Evolutionary conservation across 2,113 vertebrate species (phyloP), one percentile per base, ranked within the genome.

Genomic region (Limnothrissa miodon): DNA sequence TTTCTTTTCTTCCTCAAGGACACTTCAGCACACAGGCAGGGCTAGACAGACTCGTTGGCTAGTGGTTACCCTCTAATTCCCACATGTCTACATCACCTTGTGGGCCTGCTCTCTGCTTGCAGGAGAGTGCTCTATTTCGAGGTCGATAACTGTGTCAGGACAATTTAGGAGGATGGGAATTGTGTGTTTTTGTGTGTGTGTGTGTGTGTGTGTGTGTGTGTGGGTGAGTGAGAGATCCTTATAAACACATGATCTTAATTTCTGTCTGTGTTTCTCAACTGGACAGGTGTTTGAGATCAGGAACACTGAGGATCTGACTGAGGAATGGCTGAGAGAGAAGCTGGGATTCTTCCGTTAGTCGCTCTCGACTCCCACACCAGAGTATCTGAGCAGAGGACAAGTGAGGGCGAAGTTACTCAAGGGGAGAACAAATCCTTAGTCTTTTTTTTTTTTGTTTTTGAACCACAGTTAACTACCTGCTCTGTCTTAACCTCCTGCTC

Each of bases 321-420:
- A 99, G 93, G 97, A 99, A 81, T 99, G 98, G 98, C 96, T 99
- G 81, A 93, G 92, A 84, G 96, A 97, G 93, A 99, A 98, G 92
- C 95, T 99, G 15, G 95, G 96, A 84, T 98, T 97, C 94, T 99
- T 99, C 93, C 96, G 96, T 88, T 99, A 96, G 90, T 25, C 36
- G 19, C 53, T 0, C 39, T 53, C 82, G 51, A 23, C 46, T 17
- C 1, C 11, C 46, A 48, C 5, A 23, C 62, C 80, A 23, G 36
- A 4, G 39, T 44, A 81, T 66, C 9, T 51, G 23, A 23, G 83
- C 42, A 82, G 84, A 86, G 85, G 86, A 83, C 70, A 78, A 88
- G 86, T 86, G 66, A 85, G 86, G 86, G 88, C 66, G 81, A 81
- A 85, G 86, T 89, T 74, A 88, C 88, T 87, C 86, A 84, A 85